These are phyloP conservation scores for Halichoeres trimaculatus DNA, from an alignment of 2,113 vertebrate genomes.

Conservation along the genomic window DNA sequence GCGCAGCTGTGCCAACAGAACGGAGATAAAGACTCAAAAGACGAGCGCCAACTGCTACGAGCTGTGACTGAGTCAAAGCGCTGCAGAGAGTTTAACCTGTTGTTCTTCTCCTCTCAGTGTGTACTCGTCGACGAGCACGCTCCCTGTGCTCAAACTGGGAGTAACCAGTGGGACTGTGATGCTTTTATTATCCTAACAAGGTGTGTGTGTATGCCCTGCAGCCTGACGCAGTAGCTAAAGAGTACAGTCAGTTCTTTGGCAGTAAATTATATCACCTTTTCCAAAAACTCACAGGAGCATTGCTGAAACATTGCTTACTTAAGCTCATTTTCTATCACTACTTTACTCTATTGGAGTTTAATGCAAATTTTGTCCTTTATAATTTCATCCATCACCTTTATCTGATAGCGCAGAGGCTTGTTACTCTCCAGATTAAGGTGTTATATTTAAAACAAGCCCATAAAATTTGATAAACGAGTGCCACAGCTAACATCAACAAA, in stretches of 20 bases:
- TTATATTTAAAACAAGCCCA: neutral
- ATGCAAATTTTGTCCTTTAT: neutral
- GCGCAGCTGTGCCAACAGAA: conserved; percentile 31
- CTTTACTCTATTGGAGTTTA: neutral
- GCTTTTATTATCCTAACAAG: neutral
- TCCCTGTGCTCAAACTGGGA: neutral
- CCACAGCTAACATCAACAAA: conserved; percentile 15
- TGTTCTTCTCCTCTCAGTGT: conserved; percentile 43
- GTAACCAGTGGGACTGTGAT: neutral
- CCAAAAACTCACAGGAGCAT: no score
- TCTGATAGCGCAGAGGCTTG: conserved; percentile 1
- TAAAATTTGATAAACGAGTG: conserved; percentile 6
- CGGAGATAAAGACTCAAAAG: conserved; percentile 25
- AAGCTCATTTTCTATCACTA: no score
- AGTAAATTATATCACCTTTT: no score
- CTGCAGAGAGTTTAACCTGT: conserved; percentile 34
- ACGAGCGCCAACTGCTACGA: conserved; percentile 21
- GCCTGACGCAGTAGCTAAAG: no score
- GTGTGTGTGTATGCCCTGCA: no score
- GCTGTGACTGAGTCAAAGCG: conserved; percentile 9
- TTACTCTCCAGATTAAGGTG: conserved; percentile 12
- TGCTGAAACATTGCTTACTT: no score
- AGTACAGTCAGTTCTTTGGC: no score
- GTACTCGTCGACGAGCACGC: conserved; percentile 1
- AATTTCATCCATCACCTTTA: conserved; percentile 7